A percentile compares a stretch with the other conserved stretches of the same genome.
phyloP scores from a whole-genome alignment of 2,888 invertebrate genomes.

The Meta bourneti region DNA sequence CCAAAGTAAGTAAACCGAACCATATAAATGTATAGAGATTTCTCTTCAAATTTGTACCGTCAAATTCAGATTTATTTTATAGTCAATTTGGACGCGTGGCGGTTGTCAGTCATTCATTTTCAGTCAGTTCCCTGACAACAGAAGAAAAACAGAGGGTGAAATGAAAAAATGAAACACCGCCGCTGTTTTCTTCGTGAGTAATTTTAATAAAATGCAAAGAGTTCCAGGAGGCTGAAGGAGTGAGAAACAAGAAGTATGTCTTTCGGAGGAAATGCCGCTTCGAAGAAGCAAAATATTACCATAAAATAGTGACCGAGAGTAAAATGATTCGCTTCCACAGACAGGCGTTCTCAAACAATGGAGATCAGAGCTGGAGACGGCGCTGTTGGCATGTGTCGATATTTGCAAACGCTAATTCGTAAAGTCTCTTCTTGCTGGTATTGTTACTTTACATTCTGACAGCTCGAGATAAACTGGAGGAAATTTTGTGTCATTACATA shows the following conservation, averaged over 20 bases:
- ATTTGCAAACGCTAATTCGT: too few relatives aligned
- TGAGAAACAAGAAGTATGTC: neutral
- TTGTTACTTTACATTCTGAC: too few relatives aligned
- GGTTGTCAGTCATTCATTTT: constrained; percentile 41
- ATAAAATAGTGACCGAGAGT: too few relatives aligned
- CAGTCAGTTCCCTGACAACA: neutral
- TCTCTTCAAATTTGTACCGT: constrained; percentile 47
- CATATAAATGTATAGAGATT: constrained; percentile 33
- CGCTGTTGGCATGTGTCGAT: too few relatives aligned
- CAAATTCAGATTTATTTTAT: constrained; percentile 59
- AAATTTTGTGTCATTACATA: too few relatives aligned
- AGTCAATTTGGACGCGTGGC: constrained; percentile 46
- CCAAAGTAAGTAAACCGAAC: constrained; percentile 45
- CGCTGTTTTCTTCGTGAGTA: constrained; percentile 21
- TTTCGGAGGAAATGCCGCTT: too few relatives aligned
- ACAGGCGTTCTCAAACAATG: too few relatives aligned
- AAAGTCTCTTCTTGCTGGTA: too few relatives aligned
- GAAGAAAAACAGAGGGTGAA: neutral
- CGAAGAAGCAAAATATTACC: too few relatives aligned
- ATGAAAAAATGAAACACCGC: neutral
- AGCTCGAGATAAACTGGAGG: too few relatives aligned
- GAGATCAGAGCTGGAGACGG: too few relatives aligned
- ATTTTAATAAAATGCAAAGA: constrained; percentile 48
- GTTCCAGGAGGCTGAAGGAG: neutral
- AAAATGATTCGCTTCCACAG: too few relatives aligned